Evolutionary conservation across 2,888 invertebrate species (phyloP).

Genomic region (Alcis repandata): DNA sequence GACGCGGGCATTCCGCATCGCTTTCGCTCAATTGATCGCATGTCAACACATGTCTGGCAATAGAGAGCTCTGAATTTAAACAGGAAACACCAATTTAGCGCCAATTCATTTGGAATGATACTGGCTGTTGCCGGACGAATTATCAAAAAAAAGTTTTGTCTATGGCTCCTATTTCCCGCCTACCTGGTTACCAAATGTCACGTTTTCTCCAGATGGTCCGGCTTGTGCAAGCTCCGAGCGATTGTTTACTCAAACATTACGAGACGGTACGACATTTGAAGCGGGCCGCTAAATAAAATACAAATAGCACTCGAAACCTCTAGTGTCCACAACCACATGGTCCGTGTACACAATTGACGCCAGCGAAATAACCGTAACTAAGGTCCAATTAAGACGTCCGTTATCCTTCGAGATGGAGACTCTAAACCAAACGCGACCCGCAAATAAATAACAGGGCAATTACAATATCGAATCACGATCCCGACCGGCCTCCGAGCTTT

Average conservation of each 20-base stretch:
- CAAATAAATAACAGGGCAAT: slow-evolving; percentile 82
- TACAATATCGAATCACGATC: slow-evolving; percentile 84
- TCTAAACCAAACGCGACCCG: slow-evolving; percentile 57
- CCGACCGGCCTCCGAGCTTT: slow-evolving; percentile 70
- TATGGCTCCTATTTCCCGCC: slow-evolving; percentile 57
- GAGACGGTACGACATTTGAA: slow-evolving; percentile 85
- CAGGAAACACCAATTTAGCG: slow-evolving; percentile 84
- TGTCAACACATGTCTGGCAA: slow-evolving; percentile 77
- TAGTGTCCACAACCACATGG: slow-evolving; percentile 75
- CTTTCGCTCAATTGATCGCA: slow-evolving; percentile 83
- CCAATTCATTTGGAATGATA: slow-evolving; percentile 83
- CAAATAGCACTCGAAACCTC: slow-evolving; percentile 79
- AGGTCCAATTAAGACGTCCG: slow-evolving; percentile 81
- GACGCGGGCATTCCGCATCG: slow-evolving; percentile 67
- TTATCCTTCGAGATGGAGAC: slow-evolving; percentile 67
- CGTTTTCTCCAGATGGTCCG: slow-evolving; percentile 83
- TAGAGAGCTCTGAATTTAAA: slow-evolving; percentile 78
- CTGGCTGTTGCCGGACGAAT: slow-evolving; percentile 71
- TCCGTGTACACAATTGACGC: slow-evolving; percentile 75
- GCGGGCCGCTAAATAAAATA: slow-evolving; percentile 84
- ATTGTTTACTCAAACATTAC: slow-evolving; percentile 85
- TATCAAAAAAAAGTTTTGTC: slow-evolving; percentile 71
- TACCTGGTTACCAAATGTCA: slow-evolving; percentile 80
- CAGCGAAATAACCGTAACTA: slow-evolving; percentile 76
- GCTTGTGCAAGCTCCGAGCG: slow-evolving; percentile 80